phyloP scores from a whole-genome alignment of 2,113 vertebrate genomes.

The Semicossyphus pulcher region DNA sequence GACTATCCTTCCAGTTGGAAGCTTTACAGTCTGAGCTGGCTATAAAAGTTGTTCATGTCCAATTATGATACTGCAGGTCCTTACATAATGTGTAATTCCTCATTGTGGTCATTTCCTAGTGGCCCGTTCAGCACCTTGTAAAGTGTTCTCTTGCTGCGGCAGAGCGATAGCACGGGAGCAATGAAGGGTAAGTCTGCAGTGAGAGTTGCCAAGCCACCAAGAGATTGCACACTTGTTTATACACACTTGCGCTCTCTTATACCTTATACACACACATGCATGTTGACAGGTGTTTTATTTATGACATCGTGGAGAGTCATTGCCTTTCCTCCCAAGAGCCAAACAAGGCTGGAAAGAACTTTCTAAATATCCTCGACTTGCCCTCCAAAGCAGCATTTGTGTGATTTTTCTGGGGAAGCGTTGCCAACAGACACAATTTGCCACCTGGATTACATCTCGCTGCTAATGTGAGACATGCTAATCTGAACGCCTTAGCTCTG shows the following conservation, averaged over 20 bases:
- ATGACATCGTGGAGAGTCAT: slow-evolving; percentile 56
- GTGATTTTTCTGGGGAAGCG: slow-evolving; percentile 19
- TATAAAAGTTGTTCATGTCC: slow-evolving; percentile 44
- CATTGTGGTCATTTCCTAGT: slow-evolving; percentile 47
- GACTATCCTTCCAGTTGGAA: slow-evolving; percentile 39
- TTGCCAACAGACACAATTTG: slow-evolving; percentile 56
- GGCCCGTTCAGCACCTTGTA: slow-evolving; percentile 53
- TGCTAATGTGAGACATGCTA: slow-evolving; percentile 23
- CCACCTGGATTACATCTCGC: slow-evolving; percentile 48
- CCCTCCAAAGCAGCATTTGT: slow-evolving; percentile 12
- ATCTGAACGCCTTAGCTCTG: neutral
- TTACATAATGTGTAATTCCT: slow-evolving; percentile 37
- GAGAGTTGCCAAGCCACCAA: slow-evolving; percentile 33
- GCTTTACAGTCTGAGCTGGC: slow-evolving; percentile 12
- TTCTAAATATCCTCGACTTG: slow-evolving; percentile 18
- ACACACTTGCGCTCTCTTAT: neutral
- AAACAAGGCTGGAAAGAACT: slow-evolving; percentile 30
- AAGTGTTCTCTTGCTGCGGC: slow-evolving; percentile 45
- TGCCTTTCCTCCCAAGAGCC: slow-evolving; percentile 1
- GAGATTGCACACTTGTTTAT: neutral
- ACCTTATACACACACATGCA: neutral
- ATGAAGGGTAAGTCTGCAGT: slow-evolving; percentile 44
- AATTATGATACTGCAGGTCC: slow-evolving; percentile 38
- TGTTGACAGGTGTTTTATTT: slow-evolving; percentile 52
- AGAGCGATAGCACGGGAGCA: slow-evolving; percentile 38